These are phyloP conservation scores for Nyctibius bracteatus DNA, from an alignment of 2,113 vertebrate species.

Conservation along the genomic window DNA sequence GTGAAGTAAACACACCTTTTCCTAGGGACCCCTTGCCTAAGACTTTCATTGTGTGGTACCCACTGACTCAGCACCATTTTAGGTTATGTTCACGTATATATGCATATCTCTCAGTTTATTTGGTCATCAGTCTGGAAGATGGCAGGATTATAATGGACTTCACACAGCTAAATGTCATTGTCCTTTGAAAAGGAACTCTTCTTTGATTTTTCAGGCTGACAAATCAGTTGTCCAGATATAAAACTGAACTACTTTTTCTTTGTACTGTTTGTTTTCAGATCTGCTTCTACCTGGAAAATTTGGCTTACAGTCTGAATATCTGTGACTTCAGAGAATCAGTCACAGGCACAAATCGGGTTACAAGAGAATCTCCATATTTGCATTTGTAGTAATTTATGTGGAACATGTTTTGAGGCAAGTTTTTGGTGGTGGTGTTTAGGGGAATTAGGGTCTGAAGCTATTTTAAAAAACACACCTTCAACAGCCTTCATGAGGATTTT, in stretches of 20 bases:
- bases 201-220: background rate
- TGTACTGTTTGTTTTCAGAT: background rate
- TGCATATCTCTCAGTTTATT: background rate
- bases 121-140: background rate
- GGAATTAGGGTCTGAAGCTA: background rate
- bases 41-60: background rate
- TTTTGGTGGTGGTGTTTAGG: background rate
- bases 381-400: background rate
- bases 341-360: background rate
- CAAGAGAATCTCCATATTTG: background rate
- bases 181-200: background rate
- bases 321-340: background rate
- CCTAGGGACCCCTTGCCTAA: background rate
- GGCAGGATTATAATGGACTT: background rate
- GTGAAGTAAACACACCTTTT: background rate
- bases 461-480: background rate
- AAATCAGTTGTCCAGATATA: background rate
- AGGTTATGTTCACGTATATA: background rate
- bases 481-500: background rate
- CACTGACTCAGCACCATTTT: background rate
- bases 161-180: background rate
- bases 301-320: background rate
- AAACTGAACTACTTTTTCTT: background rate
- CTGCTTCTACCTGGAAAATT: background rate
- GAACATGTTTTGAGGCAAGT: rapidly evolving